Conservation (phyloP, 2,113 vertebrate species). For the Pimephales promelas region DNA sequence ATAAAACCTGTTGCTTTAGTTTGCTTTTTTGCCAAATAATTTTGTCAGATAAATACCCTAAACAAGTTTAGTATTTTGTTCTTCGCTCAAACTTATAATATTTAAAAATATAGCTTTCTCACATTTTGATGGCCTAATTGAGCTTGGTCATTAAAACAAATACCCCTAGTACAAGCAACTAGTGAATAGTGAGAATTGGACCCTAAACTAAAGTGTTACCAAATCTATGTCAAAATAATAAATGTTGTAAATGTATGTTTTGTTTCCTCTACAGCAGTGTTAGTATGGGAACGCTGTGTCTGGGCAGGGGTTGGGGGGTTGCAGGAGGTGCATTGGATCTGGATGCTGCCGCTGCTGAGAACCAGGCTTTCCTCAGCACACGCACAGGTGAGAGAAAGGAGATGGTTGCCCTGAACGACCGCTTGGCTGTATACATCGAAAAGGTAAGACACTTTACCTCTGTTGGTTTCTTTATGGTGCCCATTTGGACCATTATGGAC, state of each 20-base stretch:
- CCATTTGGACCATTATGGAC: not conserved
- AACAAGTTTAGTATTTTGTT: no score
- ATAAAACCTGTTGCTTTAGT: no score
- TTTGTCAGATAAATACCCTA: no score
- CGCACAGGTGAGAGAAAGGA: conserved; percentile 73
- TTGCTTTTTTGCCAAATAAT: no score
- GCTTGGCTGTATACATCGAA: conserved; percentile 74
- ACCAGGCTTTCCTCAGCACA: conserved; percentile 69
- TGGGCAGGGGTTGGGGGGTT: conserved; percentile 58
- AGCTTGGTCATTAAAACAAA: no score
- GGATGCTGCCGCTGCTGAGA: conserved; percentile 72
- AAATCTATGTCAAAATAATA: not conserved
- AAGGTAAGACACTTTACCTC: conserved; percentile 61
- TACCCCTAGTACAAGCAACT: no score
- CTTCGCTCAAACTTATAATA: no score
- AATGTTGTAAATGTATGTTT: not conserved
- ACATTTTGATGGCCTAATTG: no score
- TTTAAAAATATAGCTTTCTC: no score
- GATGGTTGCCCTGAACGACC: conserved; percentile 76
- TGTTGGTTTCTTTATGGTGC: not conserved
- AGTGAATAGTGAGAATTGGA: no score
- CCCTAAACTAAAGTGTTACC: no score
- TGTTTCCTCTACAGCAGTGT: conserved; percentile 60
- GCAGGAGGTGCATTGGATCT: conserved; percentile 64
- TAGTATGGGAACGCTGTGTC: conserved; percentile 65